These are phyloP conservation scores for Ifrita kowaldi DNA, from an alignment of 2,113 vertebrate species.

Conservation along the genomic window DNA sequence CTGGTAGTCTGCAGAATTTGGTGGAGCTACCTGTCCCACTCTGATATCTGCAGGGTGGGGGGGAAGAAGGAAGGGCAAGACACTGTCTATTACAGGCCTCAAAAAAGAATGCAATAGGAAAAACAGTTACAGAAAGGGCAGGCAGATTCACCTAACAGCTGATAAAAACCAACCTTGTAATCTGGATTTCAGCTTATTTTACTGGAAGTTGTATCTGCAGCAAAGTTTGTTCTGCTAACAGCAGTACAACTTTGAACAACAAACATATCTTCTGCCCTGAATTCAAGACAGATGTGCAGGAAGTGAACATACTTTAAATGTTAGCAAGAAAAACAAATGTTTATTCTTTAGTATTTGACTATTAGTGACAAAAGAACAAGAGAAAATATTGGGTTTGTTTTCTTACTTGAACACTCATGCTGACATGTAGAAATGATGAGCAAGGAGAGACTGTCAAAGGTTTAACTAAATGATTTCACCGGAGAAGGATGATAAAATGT, in stretches of 20 bases:
- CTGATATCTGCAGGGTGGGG: neutral
- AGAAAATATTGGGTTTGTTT: neutral
- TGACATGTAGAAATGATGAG: neutral
- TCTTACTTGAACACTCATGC: neutral
- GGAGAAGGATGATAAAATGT: neutral
- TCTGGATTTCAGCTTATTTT: neutral
- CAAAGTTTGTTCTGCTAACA: neutral
- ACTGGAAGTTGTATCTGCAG: neutral
- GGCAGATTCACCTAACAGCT: neutral
- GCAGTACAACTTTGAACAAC: neutral
- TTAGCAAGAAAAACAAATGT: slow-evolving; percentile 6
- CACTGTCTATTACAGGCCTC: neutral
- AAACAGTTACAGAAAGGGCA: neutral
- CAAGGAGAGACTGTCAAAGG: neutral
- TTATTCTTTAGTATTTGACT: neutral
- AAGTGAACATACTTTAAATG: neutral
- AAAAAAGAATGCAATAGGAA: neutral
- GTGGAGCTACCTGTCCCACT: neutral
- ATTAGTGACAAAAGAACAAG: neutral
- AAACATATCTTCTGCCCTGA: neutral
- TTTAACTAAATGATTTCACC: neutral
- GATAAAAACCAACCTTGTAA: neutral
- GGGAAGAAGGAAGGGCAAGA: neutral
- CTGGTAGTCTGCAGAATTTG: neutral
- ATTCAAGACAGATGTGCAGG: slow-evolving; percentile 10